Base-by-base conservation (phyloP, 2,888 invertebrate genomes). In the Apotomis capreana region DNA sequence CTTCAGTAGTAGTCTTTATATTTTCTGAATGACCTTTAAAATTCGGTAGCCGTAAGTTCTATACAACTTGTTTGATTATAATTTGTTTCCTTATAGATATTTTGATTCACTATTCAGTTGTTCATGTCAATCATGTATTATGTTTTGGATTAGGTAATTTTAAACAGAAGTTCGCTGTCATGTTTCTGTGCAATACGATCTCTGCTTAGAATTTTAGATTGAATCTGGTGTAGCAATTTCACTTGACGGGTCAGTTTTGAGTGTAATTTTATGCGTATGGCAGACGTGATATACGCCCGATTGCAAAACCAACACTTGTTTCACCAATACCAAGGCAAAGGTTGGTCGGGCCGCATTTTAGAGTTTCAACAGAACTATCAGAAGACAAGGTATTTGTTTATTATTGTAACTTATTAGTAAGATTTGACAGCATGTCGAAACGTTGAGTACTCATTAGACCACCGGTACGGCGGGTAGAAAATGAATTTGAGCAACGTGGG, bases 401-500 rank as follows among this genome's bases (percentile, higher is more conserved):
- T 72, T 72, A 72, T 62, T 68, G 46, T 52, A 71, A 61, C 12
- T 5, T 51, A 69, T 59, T 58, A 68, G 62, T 62, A 68, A 68
- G 44, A 58, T 62, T 71, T 72, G 61, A 71, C 67, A 67, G 67
- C 57, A 37, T 72, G 62, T 63, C 68, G 72, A 68, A 72, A 72
- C 52, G 36, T 54, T 13, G 36, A 36, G 59, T 59, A 54, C 52
- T 72, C 71, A 68, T 72, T 72, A 72, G 62, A 62, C 52, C 67
- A 58, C 51, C 57, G 15, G 70, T 55, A 15, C 10, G 65, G 63
- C 46, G 46, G 63, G 63, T 58, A 64, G 52, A 52, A 72, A 63
- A 72, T 70, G 49, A 73, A 74, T 79, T 76, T 78, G 71, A 68
- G 70, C 72, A 75, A 76, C 69, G 57, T 57, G 67, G 62, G 37